Conservation (phyloP, 2,888 invertebrate genomes). For the Troides helena region DNA sequence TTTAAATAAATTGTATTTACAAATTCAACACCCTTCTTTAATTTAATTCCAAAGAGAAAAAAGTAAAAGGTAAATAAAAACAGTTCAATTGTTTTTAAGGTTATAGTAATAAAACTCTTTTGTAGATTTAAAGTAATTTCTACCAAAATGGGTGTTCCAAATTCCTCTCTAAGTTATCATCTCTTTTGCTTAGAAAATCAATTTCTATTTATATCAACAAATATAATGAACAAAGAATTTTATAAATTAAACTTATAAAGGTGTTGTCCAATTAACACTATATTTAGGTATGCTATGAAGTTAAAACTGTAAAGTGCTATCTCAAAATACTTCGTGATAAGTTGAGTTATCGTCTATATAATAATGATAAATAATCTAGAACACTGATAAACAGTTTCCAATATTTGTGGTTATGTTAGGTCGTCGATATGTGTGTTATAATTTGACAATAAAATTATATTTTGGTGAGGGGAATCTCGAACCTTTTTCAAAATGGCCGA, state of each 20-base stretch:
- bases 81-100: too few species aligned
- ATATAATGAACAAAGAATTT: not conserved
- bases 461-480: constrained; percentile 58
- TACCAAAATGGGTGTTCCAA: too few species aligned
- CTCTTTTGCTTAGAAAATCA: too few species aligned
- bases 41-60: not conserved
- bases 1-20: constrained; percentile 73
- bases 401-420: constrained; percentile 48
- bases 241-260: not conserved
- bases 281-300: constrained; percentile 14
- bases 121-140: not conserved
- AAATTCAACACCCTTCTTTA: constrained; percentile 41
- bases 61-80: too few species aligned
- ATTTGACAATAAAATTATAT: constrained; percentile 37
- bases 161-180: not conserved
- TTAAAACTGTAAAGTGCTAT: constrained; percentile 40
- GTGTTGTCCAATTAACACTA: not conserved
- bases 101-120: not conserved
- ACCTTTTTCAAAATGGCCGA: constrained; percentile 57
- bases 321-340: constrained; percentile 58
- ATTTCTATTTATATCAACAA: too few species aligned
- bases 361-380: constrained; percentile 59
- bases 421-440: constrained; percentile 42
- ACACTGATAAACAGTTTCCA: constrained; percentile 58
- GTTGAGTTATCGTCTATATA: constrained; percentile 47